Conservation (phyloP, 30 jellyfish, hydroid and myxozoan species). For the Chrysaora quinquecirrha region DNA sequence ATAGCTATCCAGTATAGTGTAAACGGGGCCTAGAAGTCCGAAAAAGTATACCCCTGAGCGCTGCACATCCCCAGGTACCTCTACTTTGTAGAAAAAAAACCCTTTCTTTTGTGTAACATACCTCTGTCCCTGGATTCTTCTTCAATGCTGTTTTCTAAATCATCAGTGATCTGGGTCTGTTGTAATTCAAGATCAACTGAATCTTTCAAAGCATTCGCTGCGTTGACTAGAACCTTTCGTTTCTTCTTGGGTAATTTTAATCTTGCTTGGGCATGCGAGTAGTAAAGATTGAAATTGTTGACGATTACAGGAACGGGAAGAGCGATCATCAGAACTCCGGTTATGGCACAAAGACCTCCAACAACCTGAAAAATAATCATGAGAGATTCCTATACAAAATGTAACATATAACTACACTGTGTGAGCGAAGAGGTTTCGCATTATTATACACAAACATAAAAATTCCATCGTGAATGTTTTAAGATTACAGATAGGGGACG, state of each 20-base stretch:
- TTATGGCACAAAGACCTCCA: slow-evolving; percentile 88
- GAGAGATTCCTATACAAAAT: no score
- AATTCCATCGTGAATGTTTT: no score
- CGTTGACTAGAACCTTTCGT: slow-evolving; percentile 87
- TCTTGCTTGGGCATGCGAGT: slow-evolving; percentile 98
- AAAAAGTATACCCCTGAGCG: no score
- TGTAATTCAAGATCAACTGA: slow-evolving; percentile 59
- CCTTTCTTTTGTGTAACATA: no score
- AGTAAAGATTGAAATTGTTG: slow-evolving; percentile 87
- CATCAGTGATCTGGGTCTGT: slow-evolving; percentile 66
- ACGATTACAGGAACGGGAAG: slow-evolving; percentile 98
- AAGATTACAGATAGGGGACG: no score
- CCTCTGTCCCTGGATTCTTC: slow-evolving; percentile 52
- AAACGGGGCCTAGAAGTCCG: no score
- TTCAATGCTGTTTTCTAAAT: slow-evolving; percentile 46
- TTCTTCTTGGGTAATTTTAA: slow-evolving; percentile 91
- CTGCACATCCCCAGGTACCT: no score
- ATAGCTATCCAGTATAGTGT: no score
- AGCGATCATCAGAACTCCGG: slow-evolving; percentile 98
- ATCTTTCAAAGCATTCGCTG: slow-evolving; percentile 93
- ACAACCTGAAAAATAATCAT: slow-evolving; percentile 51
- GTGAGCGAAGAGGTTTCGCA: no score
- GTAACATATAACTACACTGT: no score
- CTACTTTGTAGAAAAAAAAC: no score
- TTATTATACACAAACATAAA: no score